These are phyloP conservation scores for Spodoptera exigua DNA, from an alignment of 2,888 invertebrate genomes.

Conservation along the genomic window DNA sequence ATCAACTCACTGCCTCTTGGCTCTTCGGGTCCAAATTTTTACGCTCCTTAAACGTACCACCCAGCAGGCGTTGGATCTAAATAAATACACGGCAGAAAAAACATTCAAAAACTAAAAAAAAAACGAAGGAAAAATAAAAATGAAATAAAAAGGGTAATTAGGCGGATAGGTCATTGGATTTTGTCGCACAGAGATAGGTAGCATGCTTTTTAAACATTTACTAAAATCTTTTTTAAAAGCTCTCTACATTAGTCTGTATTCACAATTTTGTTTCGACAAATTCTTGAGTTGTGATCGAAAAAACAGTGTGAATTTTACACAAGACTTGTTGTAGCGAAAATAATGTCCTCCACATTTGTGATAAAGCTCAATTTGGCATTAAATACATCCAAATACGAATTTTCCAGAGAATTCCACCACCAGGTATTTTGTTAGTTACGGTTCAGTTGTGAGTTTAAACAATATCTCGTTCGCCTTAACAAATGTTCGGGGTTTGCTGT, in stretches of 20 bases:
- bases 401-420: slow-evolving; percentile 14
- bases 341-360: not conserved
- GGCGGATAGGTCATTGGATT: slow-evolving; percentile 56
- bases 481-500: slow-evolving; percentile 20
- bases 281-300: not conserved
- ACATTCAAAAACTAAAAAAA: slow-evolving; percentile 70
- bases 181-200: slow-evolving; percentile 55
- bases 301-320: slow-evolving; percentile 3
- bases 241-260: not conserved
- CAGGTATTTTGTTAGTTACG: slow-evolving; percentile 18
- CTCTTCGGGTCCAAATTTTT: slow-evolving; percentile 92
- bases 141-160: too few relatives aligned
- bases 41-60: slow-evolving; percentile 91
- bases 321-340: slow-evolving; percentile 28
- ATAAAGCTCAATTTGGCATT: not conserved
- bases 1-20: slow-evolving; percentile 91
- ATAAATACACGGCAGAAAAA: slow-evolving; percentile 71
- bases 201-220: slow-evolving; percentile 22
- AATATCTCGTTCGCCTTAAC: slow-evolving; percentile 41
- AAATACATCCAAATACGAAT: not conserved
- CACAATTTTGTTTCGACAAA: slow-evolving; percentile 4
- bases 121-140: slow-evolving; percentile 58
- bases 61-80: slow-evolving; percentile 93
- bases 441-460: slow-evolving; percentile 17
- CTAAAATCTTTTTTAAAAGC: slow-evolving; percentile 1